Conservation (phyloP, 1,140 invertebrate genomes). For the Muscidifurax raptorellus region DNA sequence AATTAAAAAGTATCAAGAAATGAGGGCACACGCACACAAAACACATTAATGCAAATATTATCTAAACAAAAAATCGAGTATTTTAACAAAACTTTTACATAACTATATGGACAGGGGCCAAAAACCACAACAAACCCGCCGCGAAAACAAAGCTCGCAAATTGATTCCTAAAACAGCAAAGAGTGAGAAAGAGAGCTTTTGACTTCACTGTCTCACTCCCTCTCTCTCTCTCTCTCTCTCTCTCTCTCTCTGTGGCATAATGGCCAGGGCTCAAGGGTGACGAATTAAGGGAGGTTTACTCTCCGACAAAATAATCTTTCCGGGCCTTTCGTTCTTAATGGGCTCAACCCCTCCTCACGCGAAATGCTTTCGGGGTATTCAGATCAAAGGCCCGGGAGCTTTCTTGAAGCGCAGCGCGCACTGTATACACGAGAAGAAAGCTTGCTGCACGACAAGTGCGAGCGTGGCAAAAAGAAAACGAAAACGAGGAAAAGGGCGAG, state of each 20-base stretch:
- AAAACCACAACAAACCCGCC: neutral
- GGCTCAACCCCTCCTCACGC: constrained; percentile 8
- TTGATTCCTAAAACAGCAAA: constrained; percentile 34
- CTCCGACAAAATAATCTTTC: constrained; percentile 19
- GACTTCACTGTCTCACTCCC: too few relatives aligned
- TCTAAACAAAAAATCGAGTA: too few relatives aligned
- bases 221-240: neutral
- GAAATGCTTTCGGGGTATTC: constrained; percentile 41
- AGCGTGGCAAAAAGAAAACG: neutral
- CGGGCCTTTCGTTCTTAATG: constrained; percentile 20
- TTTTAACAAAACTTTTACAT: too few relatives aligned
- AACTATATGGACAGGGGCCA: too few relatives aligned
- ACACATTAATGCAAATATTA: too few relatives aligned
- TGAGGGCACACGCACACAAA: too few relatives aligned
- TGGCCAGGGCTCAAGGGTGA: neutral
- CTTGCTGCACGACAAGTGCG: constrained; percentile 18
- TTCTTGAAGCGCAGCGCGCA: neutral
- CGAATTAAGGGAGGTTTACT: constrained; percentile 38
- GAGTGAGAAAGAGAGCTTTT: neutral
- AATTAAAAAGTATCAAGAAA: too few relatives aligned
- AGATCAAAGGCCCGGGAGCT: constrained; percentile 24
- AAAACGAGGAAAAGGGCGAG: neutral
- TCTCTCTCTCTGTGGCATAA: neutral
- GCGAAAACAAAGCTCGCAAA: constrained; percentile 19
- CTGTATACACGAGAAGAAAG: neutral